These are phyloP conservation scores for Menura novaehollandiae DNA, from an alignment of 2,113 vertebrate genomes.

Conservation along the genomic window DNA sequence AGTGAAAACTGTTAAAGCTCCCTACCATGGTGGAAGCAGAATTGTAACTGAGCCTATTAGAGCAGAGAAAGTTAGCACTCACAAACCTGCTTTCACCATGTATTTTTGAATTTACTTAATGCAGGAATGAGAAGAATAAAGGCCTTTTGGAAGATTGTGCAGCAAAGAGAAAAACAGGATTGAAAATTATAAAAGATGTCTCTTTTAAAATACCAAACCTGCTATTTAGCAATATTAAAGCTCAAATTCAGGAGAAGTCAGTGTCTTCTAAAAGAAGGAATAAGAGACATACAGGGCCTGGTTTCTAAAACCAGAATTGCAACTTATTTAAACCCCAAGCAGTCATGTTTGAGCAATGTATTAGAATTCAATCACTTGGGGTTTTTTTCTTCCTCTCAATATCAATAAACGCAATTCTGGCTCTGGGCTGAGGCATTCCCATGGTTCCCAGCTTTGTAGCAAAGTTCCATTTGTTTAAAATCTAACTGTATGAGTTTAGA, in stretches of 20 bases:
- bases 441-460: neutral
- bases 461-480: neutral
- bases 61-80: neutral
- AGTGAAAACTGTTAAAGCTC: constrained; percentile 24
- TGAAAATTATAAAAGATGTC: constrained; percentile 57
- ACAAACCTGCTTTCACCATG: neutral
- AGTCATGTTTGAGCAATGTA: neutral
- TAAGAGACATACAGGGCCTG: neutral
- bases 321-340: neutral
- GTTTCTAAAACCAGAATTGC: neutral
- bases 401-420: neutral
- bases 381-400: neutral
- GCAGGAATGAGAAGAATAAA: constrained; percentile 63
- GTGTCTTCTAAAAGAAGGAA: neutral
- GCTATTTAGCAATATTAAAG: constrained; percentile 79
- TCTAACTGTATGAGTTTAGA: neutral
- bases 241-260: constrained; percentile 67
- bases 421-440: neutral
- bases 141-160: constrained; percentile 68
- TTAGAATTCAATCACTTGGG: neutral
- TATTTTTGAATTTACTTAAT: constrained; percentile 48
- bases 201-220: constrained; percentile 73
- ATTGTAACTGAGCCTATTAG: constrained; percentile 14
- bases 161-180: constrained; percentile 77
- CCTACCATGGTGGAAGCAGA: constrained; percentile 52